Evolutionary conservation across 2,888 invertebrate genomes (phyloP).

Genomic region (Eristalis arbustorum): DNA sequence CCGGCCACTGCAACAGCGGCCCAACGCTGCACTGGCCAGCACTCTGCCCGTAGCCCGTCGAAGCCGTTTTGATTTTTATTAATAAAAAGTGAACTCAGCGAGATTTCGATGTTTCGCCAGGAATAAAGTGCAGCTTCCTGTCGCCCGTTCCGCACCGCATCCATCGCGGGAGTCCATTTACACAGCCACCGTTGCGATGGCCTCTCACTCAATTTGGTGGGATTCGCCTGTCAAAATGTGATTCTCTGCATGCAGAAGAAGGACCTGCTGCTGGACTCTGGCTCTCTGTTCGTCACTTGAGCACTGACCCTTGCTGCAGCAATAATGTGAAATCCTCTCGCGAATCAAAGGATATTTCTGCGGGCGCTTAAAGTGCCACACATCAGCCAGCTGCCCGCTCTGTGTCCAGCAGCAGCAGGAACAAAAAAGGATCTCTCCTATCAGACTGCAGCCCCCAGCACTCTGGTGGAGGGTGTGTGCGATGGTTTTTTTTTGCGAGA

Average conservation of each 20-base stretch:
- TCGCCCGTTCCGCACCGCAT: constrained; percentile 47
- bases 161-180: constrained; percentile 55
- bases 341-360: constrained; percentile 70
- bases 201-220: constrained; percentile 69
- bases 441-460: too few species aligned
- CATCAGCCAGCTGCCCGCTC: constrained; percentile 32
- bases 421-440: constrained; percentile 5
- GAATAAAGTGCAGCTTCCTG: constrained; percentile 57
- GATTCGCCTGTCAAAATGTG: constrained; percentile 69
- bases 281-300: constrained; percentile 4
- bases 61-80: constrained; percentile 60
- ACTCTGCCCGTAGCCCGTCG: not conserved
- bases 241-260: constrained; percentile 30
- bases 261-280: not conserved
- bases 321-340: constrained; percentile 67
- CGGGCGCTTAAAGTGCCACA: constrained; percentile 68
- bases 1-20: constrained; percentile 38
- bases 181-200: constrained; percentile 30
- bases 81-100: constrained; percentile 46
- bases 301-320: constrained; percentile 32
- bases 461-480: not conserved
- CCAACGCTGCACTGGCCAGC: constrained; percentile 28
- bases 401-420: not conserved
- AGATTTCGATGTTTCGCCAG: constrained; percentile 15
- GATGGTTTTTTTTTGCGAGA: constrained; percentile 27